phyloP scores from a whole-genome alignment of 1,140 invertebrate species.

The Leptopilina boulardi region DNA sequence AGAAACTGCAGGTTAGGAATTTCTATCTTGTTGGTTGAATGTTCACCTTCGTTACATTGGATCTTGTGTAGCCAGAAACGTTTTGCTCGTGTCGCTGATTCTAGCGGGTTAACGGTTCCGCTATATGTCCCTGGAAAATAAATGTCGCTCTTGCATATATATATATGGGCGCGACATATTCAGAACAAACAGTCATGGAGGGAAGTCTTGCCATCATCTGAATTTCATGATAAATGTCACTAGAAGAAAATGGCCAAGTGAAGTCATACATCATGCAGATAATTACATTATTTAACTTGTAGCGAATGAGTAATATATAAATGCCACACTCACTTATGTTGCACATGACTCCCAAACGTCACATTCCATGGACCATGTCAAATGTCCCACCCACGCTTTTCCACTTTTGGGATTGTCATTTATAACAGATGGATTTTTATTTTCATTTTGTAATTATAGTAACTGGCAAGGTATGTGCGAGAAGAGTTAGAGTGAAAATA shows the following conservation, averaged over 20 bases:
- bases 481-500: background rate
- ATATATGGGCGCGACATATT: slow-evolving; percentile 16
- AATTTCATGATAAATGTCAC: slow-evolving; percentile 63
- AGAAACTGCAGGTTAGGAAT: slow-evolving; percentile 3
- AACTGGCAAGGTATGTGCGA: background rate
- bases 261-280: slow-evolving; percentile 67
- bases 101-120: background rate
- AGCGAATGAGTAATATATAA: slow-evolving; percentile 64
- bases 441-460: background rate
- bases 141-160: background rate
- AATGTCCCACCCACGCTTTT: slow-evolving; percentile 42
- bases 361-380: slow-evolving; percentile 33
- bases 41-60: slow-evolving; percentile 9
- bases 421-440: background rate
- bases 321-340: slow-evolving; percentile 27
- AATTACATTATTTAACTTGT: slow-evolving; percentile 69
- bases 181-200: slow-evolving; percentile 37
- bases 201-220: slow-evolving; percentile 53
- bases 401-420: too few relatives aligned
- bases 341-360: slow-evolving; percentile 44
- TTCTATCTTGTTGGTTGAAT: slow-evolving; percentile 7
- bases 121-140: slow-evolving; percentile 14
- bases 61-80: slow-evolving; percentile 13
- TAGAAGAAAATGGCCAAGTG: slow-evolving; percentile 59
- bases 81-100: slow-evolving; percentile 25